Base-by-base conservation (phyloP, 2,888 invertebrate genomes). In the Onchidella celtica region DNA sequence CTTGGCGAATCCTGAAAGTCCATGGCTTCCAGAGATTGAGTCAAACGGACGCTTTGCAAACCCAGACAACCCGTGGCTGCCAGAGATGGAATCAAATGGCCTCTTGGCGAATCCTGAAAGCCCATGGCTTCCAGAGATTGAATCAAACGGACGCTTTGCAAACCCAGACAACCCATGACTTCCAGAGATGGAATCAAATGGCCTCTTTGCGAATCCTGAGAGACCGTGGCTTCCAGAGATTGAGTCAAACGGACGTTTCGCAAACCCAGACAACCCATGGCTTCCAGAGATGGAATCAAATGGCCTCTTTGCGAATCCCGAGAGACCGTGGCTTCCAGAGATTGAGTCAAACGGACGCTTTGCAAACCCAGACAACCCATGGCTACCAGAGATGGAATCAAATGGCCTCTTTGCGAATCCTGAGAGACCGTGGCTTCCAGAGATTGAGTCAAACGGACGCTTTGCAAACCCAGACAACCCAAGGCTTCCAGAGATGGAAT, bases 71-170 rank as follows among this genome's bases (percentile, higher is more conserved):
- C 81, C 80, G 4, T 76, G 57, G 14, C 69, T 69, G n/a, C 78
- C 81, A 6, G 69, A 63, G 17, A 83, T 82, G 0, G 82, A 81
- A 72, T 85, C 85, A 40, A 79, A 79, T 3, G 77, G 72, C 9
- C 79, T 40, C 63, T 85, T 85, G 55, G 79, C 80, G 69, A 85
- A 85, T 68, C 84, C 84, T 14, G 77, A 55, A 24, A 85, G 61
- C 36, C 82, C 80, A n/a, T 82, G 55, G 21, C 76, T 70, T 4
- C 79, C 82, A 0, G 38, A 72, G 9, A 84, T 82, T 0, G 82
- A 80, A 65, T 84, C 84, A 27, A 83, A 73, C 2, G 78, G 74
- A 1, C 82, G 32, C 38, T 84, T 84, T 9, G 74, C 74, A 69
- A 85, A 84, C 21, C 84, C 83, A 29, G 73, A 68, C 24, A 85